phyloP scores from a whole-genome alignment of 2,888 invertebrate species.

The Anthophora plumipes region DNA sequence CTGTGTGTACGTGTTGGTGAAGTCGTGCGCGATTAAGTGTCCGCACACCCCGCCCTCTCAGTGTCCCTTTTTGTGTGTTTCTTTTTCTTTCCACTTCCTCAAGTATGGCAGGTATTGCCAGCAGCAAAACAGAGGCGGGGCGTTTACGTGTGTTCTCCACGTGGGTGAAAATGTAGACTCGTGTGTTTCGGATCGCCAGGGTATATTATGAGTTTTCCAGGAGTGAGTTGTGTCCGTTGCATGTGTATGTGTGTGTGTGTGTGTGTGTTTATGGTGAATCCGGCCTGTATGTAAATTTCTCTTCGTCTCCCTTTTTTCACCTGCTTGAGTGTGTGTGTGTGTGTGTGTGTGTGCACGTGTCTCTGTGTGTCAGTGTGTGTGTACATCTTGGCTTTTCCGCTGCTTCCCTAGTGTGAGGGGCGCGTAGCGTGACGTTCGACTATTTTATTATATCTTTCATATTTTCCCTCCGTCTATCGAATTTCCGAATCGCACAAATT shows the following conservation, averaged over 20 bases:
- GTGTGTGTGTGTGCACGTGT: background rate
- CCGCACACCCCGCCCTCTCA: constrained; percentile 26
- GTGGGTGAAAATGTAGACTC: too few species aligned
- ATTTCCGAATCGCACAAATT: background rate
- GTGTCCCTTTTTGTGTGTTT: background rate
- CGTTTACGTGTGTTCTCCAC: too few species aligned
- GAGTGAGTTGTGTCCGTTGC: background rate
- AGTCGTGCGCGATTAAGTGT: constrained; percentile 65
- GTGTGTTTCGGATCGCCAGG: too few species aligned
- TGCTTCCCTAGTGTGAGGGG: constrained; percentile 61
- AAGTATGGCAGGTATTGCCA: too few species aligned
- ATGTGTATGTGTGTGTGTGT: background rate
- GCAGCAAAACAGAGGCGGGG: too few species aligned
- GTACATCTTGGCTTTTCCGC: constrained; percentile 59
- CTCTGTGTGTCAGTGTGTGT: too few species aligned
- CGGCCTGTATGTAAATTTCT: too few species aligned
- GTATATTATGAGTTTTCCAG: too few species aligned
- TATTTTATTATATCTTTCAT: background rate
- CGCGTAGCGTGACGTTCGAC: constrained; percentile 66
- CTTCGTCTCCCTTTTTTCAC: background rate
- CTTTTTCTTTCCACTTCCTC: background rate
- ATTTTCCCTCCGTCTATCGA: background rate
- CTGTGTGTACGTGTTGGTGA: constrained; percentile 73
- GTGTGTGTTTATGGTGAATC: too few species aligned
- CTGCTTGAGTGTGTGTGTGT: too few species aligned